A percentile compares a stretch with the other conserved stretches of the same genome.
These are phyloP conservation scores for Dicerorhinus sumatrensis DNA, from an alignment of 2,113 vertebrate genomes.

Conservation along the genomic window DNA sequence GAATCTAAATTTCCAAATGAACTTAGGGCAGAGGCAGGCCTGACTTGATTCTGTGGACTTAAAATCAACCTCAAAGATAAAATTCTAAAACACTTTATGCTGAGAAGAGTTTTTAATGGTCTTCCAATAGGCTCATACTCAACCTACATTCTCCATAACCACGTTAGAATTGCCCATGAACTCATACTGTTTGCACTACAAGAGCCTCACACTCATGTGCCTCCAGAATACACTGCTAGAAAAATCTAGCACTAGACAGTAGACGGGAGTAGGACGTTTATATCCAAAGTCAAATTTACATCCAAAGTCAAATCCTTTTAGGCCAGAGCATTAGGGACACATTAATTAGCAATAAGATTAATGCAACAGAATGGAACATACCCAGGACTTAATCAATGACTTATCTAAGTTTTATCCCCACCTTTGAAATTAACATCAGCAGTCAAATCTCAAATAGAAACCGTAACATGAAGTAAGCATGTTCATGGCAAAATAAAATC, in stretches of 20 bases:
- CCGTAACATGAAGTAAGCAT: neutral
- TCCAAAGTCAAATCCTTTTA: constrained; percentile 2
- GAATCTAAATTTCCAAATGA: constrained; percentile 8
- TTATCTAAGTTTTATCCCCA: neutral
- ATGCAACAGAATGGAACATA: neutral
- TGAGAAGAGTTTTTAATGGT: neutral
- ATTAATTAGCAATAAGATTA: constrained; percentile 18
- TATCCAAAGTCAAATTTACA: neutral
- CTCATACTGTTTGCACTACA: neutral
- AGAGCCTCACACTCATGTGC: neutral
- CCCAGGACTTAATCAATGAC: neutral
- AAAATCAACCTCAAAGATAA: constrained; percentile 29
- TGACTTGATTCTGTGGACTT: neutral
- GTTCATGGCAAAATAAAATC: constrained; percentile 11
- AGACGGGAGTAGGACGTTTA: neutral
- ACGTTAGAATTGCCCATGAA: neutral
- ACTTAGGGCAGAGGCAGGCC: neutral
- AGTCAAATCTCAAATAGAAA: constrained; percentile 1
- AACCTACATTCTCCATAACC: neutral
- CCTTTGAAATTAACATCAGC: neutral
- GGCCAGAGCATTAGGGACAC: neutral
- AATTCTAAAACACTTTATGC: neutral
- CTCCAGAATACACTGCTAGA: neutral
- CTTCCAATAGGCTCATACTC: neutral
- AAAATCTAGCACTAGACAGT: neutral